A percentile compares a stretch with the other conserved stretches of the same genome.
phyloP scores from a whole-genome alignment of 2,113 vertebrate genomes.

The Empidonax alnorum region DNA sequence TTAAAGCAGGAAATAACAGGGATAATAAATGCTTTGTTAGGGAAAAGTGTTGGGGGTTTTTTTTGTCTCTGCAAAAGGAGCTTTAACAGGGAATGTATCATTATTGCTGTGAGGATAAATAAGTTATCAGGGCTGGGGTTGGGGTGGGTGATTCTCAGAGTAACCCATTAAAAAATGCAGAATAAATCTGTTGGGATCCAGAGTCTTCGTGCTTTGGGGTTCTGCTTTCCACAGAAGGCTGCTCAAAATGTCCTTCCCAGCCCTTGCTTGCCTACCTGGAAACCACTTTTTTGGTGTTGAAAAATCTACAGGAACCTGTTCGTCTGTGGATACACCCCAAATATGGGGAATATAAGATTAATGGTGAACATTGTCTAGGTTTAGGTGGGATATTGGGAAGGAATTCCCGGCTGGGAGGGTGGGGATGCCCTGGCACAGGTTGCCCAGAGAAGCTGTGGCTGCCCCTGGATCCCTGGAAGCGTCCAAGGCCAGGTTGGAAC shows the following conservation, averaged over 20 bases:
- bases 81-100: not conserved
- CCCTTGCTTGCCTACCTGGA: too few relatives aligned
- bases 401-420: too few relatives aligned
- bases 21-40: not conserved
- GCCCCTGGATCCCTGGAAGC: not conserved
- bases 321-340: too few relatives aligned
- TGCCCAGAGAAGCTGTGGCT: not conserved
- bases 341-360: too few relatives aligned
- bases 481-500: not conserved
- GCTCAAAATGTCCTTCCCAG: too few relatives aligned
- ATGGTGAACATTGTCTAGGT: too few relatives aligned
- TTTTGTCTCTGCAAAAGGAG: not conserved
- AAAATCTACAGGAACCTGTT: too few relatives aligned
- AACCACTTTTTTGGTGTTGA: too few relatives aligned
- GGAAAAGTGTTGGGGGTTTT: not conserved
- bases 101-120: not conserved
- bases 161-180: not conserved
- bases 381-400: too few relatives aligned
- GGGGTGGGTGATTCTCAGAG: not conserved
- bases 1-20: not conserved
- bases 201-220: not conserved
- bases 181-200: not conserved
- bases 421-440: too few relatives aligned
- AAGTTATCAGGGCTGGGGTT: not conserved
- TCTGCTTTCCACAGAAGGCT: not conserved